Evolutionary conservation across 1,140 invertebrate species (phyloP).

Genomic region (Pogonus chalceus): DNA sequence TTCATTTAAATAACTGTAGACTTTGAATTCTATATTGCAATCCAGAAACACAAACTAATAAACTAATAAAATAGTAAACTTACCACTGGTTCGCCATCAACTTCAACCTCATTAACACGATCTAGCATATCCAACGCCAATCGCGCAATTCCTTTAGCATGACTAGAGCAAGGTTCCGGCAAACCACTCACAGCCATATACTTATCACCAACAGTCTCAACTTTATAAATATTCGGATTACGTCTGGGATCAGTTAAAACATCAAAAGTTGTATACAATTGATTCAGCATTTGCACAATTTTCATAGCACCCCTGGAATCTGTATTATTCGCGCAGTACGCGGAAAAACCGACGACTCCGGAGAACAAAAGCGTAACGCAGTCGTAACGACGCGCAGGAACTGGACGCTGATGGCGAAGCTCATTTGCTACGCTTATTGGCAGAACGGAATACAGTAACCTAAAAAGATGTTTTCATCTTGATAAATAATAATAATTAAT

Average conservation of each 20-base stretch:
- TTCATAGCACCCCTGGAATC: conserved; percentile 84
- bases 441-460: conserved; percentile 86
- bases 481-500: conserved; percentile 3
- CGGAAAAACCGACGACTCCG: conserved; percentile 85
- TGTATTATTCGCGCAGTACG: conserved; percentile 75
- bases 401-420: conserved; percentile 77
- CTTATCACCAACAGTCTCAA: conserved; percentile 98
- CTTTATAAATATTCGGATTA: conserved; percentile 92
- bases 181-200: conserved; percentile 98
- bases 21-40: too few relatives aligned
- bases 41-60: too few relatives aligned
- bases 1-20: too few relatives aligned
- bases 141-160: conserved; percentile 86
- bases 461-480: conserved; percentile 30
- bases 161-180: conserved; percentile 81
- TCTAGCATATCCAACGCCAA: conserved; percentile 96
- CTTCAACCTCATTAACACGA: conserved; percentile 71
- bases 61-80: too few relatives aligned
- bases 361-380: conserved; percentile 87
- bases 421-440: conserved; percentile 90
- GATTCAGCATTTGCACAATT: conserved; percentile 84
- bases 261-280: conserved; percentile 84
- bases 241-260: conserved; percentile 82
- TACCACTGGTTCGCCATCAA: conserved; percentile 77
- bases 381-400: conserved; percentile 77